Conservation (phyloP, 1,140 invertebrate genomes). For the Colletes gigas region DNA sequence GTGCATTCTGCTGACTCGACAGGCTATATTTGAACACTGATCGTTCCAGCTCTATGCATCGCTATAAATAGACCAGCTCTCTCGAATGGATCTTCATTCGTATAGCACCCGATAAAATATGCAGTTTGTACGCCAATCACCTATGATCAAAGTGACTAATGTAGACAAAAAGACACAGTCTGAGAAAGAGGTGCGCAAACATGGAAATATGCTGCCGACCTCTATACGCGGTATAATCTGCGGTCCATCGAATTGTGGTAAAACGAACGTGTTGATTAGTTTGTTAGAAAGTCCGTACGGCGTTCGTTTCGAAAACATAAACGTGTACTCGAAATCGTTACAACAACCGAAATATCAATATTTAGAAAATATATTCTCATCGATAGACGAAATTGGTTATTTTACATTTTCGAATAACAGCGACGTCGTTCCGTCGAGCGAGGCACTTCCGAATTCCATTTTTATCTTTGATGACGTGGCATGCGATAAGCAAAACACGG, state of each 20-base stretch:
- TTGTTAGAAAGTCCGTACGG: not conserved
- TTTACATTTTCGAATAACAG: not conserved
- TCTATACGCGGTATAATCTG: slow-evolving; percentile 1
- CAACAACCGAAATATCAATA: slow-evolving; percentile 1
- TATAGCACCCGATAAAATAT: not conserved
- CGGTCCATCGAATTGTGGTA: slow-evolving; percentile 6
- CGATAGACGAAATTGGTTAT: not conserved
- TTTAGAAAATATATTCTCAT: not conserved
- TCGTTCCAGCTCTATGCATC: too few relatives aligned
- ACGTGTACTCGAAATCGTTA: not conserved
- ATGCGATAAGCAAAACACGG: not conserved
- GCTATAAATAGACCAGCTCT: not conserved
- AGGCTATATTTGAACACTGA: too few relatives aligned
- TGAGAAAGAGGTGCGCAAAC: not conserved
- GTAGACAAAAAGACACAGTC: not conserved
- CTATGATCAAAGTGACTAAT: not conserved
- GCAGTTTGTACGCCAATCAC: not conserved
- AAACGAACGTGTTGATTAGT: slow-evolving; percentile 6
- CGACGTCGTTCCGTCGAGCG: not conserved
- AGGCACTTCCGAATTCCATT: not conserved
- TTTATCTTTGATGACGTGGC: not conserved
- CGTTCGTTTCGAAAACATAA: not conserved
- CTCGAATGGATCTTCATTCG: too few relatives aligned
- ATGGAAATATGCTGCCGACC: not conserved
- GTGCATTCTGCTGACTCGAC: too few relatives aligned